A percentile compares a stretch with the other conserved stretches of the same genome.
These are phyloP conservation scores for Ochropacha duplaris DNA, from an alignment of 2,888 invertebrate genomes.

Conservation along the genomic window DNA sequence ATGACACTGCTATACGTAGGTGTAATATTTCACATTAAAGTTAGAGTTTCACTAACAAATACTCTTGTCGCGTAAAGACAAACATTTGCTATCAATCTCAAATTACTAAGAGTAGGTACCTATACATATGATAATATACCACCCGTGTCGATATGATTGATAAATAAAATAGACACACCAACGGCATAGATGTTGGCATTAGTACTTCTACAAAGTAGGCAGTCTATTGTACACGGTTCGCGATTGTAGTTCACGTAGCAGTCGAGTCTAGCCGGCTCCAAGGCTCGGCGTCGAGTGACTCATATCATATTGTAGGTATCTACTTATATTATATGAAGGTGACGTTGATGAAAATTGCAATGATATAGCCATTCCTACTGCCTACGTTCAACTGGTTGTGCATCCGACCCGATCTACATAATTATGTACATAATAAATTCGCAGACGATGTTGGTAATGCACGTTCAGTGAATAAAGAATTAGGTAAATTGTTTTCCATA, in stretches of 20 bases:
- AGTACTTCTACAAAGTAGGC: constrained; percentile 6
- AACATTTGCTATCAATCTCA: background rate
- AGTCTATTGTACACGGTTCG: background rate
- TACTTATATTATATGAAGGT: constrained; percentile 39
- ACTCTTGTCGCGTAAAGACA: background rate
- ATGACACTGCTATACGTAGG: no score
- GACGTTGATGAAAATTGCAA: constrained; percentile 37
- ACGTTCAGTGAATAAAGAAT: background rate
- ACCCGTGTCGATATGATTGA: background rate
- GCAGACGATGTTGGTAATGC: background rate
- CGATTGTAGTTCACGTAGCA: background rate
- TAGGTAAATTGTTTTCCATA: background rate
- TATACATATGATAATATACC: no score
- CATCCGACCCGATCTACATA: background rate
- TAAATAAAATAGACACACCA: background rate
- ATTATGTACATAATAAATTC: background rate
- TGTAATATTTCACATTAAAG: background rate
- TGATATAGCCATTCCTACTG: constrained; percentile 23
- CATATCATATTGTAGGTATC: constrained; percentile 30
- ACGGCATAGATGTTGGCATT: background rate
- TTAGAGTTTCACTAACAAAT: background rate
- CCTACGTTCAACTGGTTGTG: constrained; percentile 1
- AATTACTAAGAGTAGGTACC: background rate
- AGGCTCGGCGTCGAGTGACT: constrained; percentile 59
- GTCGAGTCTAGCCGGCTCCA: constrained; percentile 42